These are phyloP conservation scores for Phylloscopus collybita DNA, from an alignment of 2,797 vertebrate genomes.

Conservation along the genomic window DNA sequence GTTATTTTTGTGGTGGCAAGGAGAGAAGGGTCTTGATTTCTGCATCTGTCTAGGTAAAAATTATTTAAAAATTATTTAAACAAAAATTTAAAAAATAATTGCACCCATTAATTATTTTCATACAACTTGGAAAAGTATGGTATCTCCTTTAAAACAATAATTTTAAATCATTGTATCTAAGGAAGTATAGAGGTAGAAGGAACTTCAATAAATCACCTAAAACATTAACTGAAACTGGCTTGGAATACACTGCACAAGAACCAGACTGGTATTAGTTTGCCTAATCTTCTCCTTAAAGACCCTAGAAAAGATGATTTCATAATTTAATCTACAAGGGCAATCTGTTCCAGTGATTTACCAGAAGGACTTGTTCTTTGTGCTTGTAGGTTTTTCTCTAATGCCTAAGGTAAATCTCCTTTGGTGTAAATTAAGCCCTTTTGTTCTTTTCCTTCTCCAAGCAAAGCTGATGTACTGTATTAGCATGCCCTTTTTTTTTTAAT, in stretches of 20 bases:
- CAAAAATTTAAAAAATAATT: not conserved
- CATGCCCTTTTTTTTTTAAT: not conserved
- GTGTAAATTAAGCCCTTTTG: not conserved
- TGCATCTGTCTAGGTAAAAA: not conserved
- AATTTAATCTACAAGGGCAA: not conserved
- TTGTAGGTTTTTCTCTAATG: not conserved
- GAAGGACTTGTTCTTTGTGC: not conserved
- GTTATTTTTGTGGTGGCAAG: accelerated
- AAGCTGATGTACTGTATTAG: not conserved
- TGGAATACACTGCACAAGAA: not conserved
- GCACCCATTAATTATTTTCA: not conserved
- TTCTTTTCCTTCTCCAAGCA: not conserved
- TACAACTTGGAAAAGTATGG: not conserved
- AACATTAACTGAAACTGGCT: not conserved
- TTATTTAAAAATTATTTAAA: not conserved
- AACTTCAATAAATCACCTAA: not conserved
- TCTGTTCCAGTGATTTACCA: not conserved
- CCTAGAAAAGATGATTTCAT: not conserved
- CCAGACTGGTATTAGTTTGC: not conserved
- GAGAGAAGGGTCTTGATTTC: not conserved
- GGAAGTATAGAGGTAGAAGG: not conserved
- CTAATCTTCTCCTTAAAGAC: not conserved
- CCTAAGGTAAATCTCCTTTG: not conserved
- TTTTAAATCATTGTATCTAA: not conserved
- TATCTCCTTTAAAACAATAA: not conserved